Percentiles rank a stretch among this genome's conserved stretches.
These are phyloP conservation scores for Noctua fimbriata DNA, from an alignment of 2,888 invertebrate species.

Conservation along the genomic window DNA sequence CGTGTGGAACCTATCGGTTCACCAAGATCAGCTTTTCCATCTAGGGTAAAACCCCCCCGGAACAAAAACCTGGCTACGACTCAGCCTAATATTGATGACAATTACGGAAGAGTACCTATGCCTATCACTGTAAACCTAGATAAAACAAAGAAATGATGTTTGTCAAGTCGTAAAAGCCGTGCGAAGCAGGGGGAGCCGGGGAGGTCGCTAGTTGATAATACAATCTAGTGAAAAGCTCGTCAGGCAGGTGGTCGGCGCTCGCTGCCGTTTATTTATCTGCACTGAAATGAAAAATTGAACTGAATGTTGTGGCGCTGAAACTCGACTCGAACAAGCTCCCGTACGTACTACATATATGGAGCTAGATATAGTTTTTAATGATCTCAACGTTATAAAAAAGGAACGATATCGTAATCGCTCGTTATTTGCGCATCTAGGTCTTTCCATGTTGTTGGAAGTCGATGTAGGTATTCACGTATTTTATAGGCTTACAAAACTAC, in stretches of 20 bases:
- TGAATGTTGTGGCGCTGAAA: constrained; percentile 70
- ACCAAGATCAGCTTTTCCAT: background rate
- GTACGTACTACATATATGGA: constrained; percentile 1
- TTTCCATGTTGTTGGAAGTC: background rate
- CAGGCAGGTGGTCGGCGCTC: constrained; percentile 79
- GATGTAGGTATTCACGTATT: background rate
- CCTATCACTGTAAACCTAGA: background rate
- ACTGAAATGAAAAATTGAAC: constrained; percentile 81
- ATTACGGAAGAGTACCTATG: background rate
- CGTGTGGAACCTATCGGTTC: background rate
- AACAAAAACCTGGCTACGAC: background rate
- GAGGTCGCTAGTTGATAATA: constrained; percentile 52
- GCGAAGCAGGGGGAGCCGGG: background rate
- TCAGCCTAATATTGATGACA: background rate
- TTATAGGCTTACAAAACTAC: background rate
- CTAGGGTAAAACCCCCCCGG: background rate
- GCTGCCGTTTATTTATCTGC: constrained; percentile 76
- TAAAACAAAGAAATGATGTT: background rate
- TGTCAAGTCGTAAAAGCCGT: constrained; percentile 2
- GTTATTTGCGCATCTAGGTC: background rate
- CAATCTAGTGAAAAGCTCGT: constrained; percentile 72
- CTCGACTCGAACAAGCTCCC: constrained; percentile 47
- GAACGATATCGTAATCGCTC: constrained; percentile 1
- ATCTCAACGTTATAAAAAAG: constrained; percentile 19
- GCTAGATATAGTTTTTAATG: background rate